Evolutionary conservation across 1,140 invertebrate species (phyloP), one percentile per base, ranked within the genome.

Genomic region (Apis florea): DNA sequence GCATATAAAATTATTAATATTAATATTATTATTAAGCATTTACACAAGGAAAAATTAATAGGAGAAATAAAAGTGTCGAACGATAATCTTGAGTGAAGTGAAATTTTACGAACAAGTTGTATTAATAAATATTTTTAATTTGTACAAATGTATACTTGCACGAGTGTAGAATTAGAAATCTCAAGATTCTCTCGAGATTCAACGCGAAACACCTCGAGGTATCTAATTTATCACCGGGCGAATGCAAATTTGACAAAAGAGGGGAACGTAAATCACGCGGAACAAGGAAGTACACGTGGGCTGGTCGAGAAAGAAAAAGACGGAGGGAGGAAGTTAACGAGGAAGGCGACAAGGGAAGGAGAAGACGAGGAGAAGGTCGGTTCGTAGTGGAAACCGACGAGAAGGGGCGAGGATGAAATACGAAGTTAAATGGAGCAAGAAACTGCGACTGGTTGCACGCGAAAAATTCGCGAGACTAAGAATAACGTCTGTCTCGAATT

Each of bases 361-460:
- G 26, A 53, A 68, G 40, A 21, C 54, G 26, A 68, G 76, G 54
- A 58, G 8, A n/a, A 49, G 21, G 26, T 21, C n/a, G 13, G 11
- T 15, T 47, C 12, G 58, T 12, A 10, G 15, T 15, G 54, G 47
- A 70, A 63, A 61, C 17, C 24, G 63, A 61, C 40, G 64, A 61
- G 71, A 73, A 51, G 24, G 54, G 58, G 24, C 58, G 58, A 69
- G 77, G 53, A 21, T 51, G 66, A 69, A 77, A 77, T 72, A 76
- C 63, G 31, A 64, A 63, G 76, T 89, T 89, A 85, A 89, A 89
- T 89, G 87, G 83, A 79, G 88, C 87, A 89, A 84, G 85, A 84
- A 89, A 87, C 85, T 83, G 73, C 83, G 85, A 82, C 71, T 85
- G 69, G 73, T 87, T 79, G 83, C 78, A 79, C 58, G 68, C 51